These are phyloP conservation scores for Catocala nupta DNA, from an alignment of 2,888 invertebrate genomes.

Conservation along the genomic window DNA sequence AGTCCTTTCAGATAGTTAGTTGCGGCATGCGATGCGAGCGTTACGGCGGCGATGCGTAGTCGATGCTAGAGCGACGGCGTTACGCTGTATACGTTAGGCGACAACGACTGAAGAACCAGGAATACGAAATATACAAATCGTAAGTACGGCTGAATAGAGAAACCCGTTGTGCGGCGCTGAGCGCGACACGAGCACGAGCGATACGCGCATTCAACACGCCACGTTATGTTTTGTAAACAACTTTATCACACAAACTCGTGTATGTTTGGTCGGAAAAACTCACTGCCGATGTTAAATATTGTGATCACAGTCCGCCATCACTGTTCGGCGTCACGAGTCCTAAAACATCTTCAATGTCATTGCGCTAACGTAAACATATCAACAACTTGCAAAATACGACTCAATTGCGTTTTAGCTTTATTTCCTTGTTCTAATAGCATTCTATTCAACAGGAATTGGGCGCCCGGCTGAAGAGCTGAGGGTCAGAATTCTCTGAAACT, in stretches of 20 bases:
- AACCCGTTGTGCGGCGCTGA: constrained; percentile 45
- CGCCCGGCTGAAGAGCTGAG: constrained; percentile 51
- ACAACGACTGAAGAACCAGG: constrained; percentile 63
- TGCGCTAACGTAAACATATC: constrained; percentile 32
- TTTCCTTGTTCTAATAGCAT: constrained; percentile 27
- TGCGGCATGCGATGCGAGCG: constrained; percentile 68
- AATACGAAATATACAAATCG: constrained; percentile 65
- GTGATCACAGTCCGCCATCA: constrained; percentile 17
- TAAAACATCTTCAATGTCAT: constrained; percentile 18
- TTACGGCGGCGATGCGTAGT: constrained; percentile 70
- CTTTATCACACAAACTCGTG: constrained; percentile 29
- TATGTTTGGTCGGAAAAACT: constrained; percentile 29
- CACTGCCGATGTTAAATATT: constrained; percentile 16
- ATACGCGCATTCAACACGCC: constrained; percentile 12
- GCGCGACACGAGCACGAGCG: constrained; percentile 6
- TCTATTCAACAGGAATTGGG: constrained; percentile 55
- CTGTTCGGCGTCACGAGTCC: constrained; percentile 3
- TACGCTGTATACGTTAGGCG: constrained; percentile 73
- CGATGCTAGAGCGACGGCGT: constrained; percentile 66
- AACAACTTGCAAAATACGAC: constrained; percentile 20
- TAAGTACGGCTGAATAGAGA: constrained; percentile 71
- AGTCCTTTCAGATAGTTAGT: constrained; percentile 81
- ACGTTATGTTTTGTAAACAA: constrained; percentile 11
- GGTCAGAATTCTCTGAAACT: constrained; percentile 4
- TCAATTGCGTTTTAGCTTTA: constrained; percentile 10